Evolutionary conservation across 2,113 vertebrate genomes (phyloP).

Genomic region (Hystrix cristata): DNA sequence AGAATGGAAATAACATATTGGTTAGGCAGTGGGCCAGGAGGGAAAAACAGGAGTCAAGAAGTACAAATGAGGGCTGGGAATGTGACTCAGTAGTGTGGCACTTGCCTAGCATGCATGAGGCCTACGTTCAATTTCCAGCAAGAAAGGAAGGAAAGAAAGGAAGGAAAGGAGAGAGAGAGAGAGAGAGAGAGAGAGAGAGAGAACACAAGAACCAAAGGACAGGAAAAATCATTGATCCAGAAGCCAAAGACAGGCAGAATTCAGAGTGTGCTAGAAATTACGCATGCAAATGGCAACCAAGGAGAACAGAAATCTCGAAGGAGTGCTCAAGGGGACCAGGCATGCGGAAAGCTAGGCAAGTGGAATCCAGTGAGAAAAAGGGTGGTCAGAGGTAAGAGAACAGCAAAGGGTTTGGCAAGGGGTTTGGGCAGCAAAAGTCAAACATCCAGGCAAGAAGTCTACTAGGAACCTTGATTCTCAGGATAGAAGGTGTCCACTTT

Average conservation of each 20-base stretch:
- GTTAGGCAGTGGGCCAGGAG: not conserved
- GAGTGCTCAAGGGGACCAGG: not conserved
- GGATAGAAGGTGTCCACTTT: not conserved
- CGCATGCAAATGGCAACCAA: not conserved
- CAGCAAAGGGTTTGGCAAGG: not conserved
- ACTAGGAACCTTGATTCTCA: not conserved
- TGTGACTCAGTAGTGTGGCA: not conserved
- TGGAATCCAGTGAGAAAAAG: not conserved
- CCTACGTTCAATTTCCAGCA: not conserved
- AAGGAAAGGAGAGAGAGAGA: not conserved
- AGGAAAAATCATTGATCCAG: slow-evolving; percentile 17
- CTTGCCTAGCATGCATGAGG: not conserved
- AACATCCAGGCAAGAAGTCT: not conserved
- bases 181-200: not conserved
- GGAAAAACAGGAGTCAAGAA: not conserved
- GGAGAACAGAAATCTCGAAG: slow-evolving; percentile 10
- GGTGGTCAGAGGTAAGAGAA: not conserved
- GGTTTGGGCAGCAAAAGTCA: not conserved
- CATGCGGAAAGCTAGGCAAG: not conserved
- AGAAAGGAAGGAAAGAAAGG: not conserved
- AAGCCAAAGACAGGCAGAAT: slow-evolving; percentile 49
- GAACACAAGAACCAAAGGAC: not conserved
- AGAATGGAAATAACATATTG: not conserved
- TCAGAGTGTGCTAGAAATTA: not conserved
- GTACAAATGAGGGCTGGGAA: not conserved